These are phyloP conservation scores for Clanis bilineata DNA, from an alignment of 2,888 invertebrate genomes.

Conservation along the genomic window DNA sequence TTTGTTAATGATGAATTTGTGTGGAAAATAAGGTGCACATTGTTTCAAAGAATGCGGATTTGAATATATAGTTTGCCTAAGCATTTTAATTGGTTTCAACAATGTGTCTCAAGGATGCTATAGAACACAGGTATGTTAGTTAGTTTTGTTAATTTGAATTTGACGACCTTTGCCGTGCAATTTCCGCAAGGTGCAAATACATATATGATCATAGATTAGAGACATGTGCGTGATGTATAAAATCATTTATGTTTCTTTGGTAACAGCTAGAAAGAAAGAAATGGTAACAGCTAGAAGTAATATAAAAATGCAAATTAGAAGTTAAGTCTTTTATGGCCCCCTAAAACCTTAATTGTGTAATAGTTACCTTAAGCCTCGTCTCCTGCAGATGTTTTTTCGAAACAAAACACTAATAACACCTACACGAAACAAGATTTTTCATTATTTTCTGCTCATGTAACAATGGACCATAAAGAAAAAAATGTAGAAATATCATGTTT, in stretches of 20 bases:
- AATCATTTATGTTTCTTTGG: not conserved
- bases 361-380: too few relatives aligned
- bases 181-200: not conserved
- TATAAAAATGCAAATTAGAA: not conserved
- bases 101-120: conserved; percentile 6
- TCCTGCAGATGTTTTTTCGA: too few relatives aligned
- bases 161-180: not conserved
- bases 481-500: too few relatives aligned
- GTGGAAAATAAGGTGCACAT: not conserved
- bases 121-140: not conserved
- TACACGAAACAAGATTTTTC: too few relatives aligned
- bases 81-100: conserved; percentile 2
- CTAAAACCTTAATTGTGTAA: not conserved
- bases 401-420: too few relatives aligned
- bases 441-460: too few relatives aligned
- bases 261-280: not conserved
- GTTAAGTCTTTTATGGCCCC: not conserved
- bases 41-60: conserved; percentile 2
- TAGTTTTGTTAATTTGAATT: not conserved
- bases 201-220: too few relatives aligned
- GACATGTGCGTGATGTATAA: not conserved
- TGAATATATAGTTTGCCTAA: not conserved
- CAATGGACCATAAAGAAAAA: too few relatives aligned
- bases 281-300: not conserved
- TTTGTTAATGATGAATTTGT: not conserved